Evolutionary conservation across 2,797 vertebrate species (phyloP).

Genomic region (Heterohyrax brucei): DNA sequence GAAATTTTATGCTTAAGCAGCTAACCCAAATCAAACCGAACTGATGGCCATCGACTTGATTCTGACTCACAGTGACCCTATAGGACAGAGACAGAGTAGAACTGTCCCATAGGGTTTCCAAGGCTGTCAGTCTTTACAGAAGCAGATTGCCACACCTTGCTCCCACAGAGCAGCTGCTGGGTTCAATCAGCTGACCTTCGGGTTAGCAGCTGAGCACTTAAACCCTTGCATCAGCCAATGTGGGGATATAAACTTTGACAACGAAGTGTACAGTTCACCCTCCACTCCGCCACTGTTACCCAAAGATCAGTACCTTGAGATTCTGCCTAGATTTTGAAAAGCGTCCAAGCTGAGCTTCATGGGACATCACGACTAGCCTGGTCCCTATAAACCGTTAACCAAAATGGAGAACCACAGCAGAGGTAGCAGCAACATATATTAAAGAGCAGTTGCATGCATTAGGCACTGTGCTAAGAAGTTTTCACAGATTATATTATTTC

Average conservation of each 20-base stretch:
- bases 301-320: neutral
- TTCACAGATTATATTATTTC: neutral
- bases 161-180: too few relatives aligned
- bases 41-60: too few relatives aligned
- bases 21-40: too few relatives aligned
- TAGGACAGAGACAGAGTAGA: too few relatives aligned
- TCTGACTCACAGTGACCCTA: too few relatives aligned
- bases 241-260: conserved; percentile 42
- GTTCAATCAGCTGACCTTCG: too few relatives aligned
- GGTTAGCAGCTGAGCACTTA: too few relatives aligned
- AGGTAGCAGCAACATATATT: neutral
- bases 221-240: neutral
- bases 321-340: neutral
- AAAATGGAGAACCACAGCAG: neutral
- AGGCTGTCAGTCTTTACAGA: too few relatives aligned
- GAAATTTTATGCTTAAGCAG: too few relatives aligned
- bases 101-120: too few relatives aligned
- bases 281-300: neutral
- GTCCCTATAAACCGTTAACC: neutral
- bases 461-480: neutral
- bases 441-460: too few relatives aligned
- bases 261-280: neutral
- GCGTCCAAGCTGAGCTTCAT: neutral
- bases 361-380: neutral
- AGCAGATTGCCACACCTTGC: too few relatives aligned